phyloP scores from a whole-genome alignment of 2,113 vertebrate genomes.

The Phaethon lepturus region DNA sequence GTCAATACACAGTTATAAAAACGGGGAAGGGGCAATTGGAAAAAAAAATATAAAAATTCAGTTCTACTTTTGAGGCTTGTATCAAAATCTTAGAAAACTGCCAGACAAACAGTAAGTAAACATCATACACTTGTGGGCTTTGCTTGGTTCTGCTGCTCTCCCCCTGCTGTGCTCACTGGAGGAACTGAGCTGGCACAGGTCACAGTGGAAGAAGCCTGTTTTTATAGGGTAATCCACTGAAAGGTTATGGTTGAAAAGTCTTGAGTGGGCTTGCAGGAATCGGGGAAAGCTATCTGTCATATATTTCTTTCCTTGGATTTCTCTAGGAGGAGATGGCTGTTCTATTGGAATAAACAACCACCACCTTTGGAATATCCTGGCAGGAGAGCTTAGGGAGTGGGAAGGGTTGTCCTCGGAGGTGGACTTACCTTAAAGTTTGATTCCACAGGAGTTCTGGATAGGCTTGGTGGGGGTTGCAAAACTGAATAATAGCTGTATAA shows the following conservation, averaged over 20 bases:
- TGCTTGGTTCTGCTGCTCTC: neutral
- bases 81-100: conserved; percentile 63
- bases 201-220: neutral
- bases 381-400: neutral
- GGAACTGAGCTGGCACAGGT: neutral
- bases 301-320: neutral
- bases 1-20: conserved; percentile 19
- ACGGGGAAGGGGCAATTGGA: conserved; percentile 23
- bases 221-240: neutral
- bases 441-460: neutral
- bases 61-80: conserved; percentile 26
- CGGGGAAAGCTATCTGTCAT: neutral
- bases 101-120: conserved; percentile 40
- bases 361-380: neutral
- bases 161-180: no score
- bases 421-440: neutral
- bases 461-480: neutral
- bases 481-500: neutral
- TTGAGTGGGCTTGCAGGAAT: neutral
- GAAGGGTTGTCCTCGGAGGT: neutral
- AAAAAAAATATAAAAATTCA: conserved; percentile 37
- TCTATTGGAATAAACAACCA: neutral
- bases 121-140: neutral
- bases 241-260: neutral
- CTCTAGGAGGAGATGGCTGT: neutral